Evolutionary conservation across 1,140 invertebrate species (phyloP).

Genomic region (Cecropterus lyciades): DNA sequence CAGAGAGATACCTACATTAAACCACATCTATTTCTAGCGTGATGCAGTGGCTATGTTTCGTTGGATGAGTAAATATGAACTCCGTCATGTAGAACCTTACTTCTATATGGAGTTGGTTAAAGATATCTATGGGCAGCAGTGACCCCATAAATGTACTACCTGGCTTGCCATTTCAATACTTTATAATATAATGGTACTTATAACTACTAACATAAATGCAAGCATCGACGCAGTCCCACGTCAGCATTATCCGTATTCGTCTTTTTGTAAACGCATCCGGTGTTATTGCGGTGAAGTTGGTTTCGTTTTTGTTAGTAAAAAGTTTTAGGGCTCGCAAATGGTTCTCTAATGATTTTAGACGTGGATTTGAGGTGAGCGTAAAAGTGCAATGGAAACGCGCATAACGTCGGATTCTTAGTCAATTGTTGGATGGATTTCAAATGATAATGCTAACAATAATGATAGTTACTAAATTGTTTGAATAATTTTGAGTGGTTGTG

Average conservation of each 20-base stretch:
- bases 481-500: not conserved
- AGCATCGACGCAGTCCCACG: conserved; percentile 25
- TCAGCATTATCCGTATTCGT: conserved; percentile 15
- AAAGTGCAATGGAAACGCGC: conserved; percentile 16
- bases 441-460: conserved; percentile 24
- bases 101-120: no score
- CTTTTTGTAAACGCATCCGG: conserved; percentile 39
- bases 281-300: conserved; percentile 34
- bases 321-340: conserved; percentile 31
- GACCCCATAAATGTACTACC: no score
- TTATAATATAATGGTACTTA: no score
- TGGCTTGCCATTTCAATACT: no score
- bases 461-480: conserved; percentile 15
- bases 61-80: no score
- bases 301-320: conserved; percentile 30
- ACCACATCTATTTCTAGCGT: no score
- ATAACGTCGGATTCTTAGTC: conserved; percentile 11
- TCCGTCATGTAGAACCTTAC: no score
- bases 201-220: conserved; percentile 14
- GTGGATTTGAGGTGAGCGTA: conserved; percentile 29
- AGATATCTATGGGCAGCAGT: no score
- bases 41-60: no score
- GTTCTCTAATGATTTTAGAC: conserved; percentile 34
- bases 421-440: conserved; percentile 26
- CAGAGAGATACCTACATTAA: no score